phyloP scores from a whole-genome alignment of 2,888 invertebrate genomes.

The Drosophila emarginata region DNA sequence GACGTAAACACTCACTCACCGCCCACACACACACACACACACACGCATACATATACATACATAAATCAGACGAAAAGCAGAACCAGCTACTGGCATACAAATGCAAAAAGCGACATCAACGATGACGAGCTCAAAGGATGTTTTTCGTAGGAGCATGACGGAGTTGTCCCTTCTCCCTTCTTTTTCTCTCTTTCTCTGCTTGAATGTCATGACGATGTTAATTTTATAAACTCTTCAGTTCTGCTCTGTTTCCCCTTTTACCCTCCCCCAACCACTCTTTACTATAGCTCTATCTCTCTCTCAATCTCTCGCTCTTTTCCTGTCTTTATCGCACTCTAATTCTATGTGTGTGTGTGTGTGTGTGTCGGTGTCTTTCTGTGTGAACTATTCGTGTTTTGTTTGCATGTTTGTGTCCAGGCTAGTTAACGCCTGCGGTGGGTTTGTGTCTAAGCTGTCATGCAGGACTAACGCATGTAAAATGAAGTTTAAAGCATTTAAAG shows the following conservation, averaged over 20 bases:
- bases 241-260: constrained; percentile 22
- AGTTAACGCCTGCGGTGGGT: constrained; percentile 38
- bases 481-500: constrained; percentile 14
- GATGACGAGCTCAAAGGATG: constrained; percentile 43
- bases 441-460: constrained; percentile 43
- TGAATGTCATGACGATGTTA: constrained; percentile 74
- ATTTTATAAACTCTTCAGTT: constrained; percentile 75
- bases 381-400: constrained; percentile 4
- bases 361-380: constrained; percentile 16
- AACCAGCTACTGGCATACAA: constrained; percentile 24
- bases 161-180: not conserved
- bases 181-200: constrained; percentile 30
- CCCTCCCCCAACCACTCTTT: constrained; percentile 9
- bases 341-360: too few relatives aligned
- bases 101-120: constrained; percentile 42
- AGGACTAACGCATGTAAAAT: constrained; percentile 8
- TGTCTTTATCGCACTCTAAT: too few relatives aligned
- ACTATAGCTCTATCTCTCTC: constrained; percentile 4
- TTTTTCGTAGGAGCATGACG: constrained; percentile 8
- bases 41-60: constrained; percentile 30
- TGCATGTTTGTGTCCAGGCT: constrained; percentile 43
- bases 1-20: constrained; percentile 32
- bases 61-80: constrained; percentile 32
- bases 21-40: constrained; percentile 4
- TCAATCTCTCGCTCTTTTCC: constrained; percentile 35